A percentile compares a stretch with the other conserved stretches of the same genome.
Evolutionary conservation across 2,888 invertebrate species (phyloP).

Genomic region (Julus scandinavius): DNA sequence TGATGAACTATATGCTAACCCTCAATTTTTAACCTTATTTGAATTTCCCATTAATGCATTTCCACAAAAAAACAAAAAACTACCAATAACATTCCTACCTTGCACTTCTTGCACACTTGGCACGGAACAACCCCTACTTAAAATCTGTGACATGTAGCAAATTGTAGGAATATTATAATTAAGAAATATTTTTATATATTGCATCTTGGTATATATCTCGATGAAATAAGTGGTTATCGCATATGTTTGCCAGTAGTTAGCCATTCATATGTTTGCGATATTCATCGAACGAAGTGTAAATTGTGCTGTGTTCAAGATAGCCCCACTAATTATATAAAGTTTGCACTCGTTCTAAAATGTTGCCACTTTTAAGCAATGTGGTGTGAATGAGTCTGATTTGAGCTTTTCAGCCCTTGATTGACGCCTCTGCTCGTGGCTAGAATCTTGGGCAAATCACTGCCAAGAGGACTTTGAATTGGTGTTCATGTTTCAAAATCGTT

Average conservation of each 20-base stretch:
- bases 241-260: constrained; percentile 1
- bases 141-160: constrained; percentile 19
- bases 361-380: constrained; percentile 1
- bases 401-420: constrained; percentile 34
- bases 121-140: constrained; percentile 10
- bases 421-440: neutral
- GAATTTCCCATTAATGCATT: constrained; percentile 7
- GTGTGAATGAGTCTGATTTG: neutral
- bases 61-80: neutral
- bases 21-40: neutral
- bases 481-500: constrained; percentile 22
- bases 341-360: neutral
- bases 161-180: constrained; percentile 10
- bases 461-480: constrained; percentile 16
- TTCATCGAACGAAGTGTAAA: neutral
- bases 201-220: constrained; percentile 38
- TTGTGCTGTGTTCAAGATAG: neutral
- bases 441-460: constrained; percentile 32
- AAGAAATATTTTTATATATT: constrained; percentile 27
- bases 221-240: constrained; percentile 24
- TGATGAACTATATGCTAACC: neutral
- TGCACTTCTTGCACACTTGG: constrained; percentile 3
- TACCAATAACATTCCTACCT: constrained; percentile 20
- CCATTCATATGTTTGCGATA: neutral
- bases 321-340: neutral